Conservation (phyloP, 2,888 invertebrate species). For the Drosophila ezoana region DNA sequence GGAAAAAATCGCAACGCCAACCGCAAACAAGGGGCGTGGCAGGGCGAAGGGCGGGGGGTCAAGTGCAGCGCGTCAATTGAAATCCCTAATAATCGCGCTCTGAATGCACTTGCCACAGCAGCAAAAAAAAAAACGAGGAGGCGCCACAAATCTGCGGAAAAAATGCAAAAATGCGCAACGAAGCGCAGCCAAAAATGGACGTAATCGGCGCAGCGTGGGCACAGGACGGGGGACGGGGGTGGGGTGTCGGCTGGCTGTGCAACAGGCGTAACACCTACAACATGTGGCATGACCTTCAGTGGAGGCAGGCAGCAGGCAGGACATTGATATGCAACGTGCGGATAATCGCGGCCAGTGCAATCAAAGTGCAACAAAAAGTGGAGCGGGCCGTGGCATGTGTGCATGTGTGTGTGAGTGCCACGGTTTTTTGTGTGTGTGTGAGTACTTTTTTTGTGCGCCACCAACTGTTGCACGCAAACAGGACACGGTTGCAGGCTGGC, state of each 20-base stretch:
- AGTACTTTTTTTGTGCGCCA: constrained; percentile 16
- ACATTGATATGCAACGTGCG: constrained; percentile 77
- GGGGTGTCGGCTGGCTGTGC: constrained; percentile 10
- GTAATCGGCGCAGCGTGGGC: background rate
- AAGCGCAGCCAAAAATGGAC: constrained; percentile 56
- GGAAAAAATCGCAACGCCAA: constrained; percentile 66
- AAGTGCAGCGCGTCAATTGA: constrained; percentile 77
- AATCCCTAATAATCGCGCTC: constrained; percentile 76
- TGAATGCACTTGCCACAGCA: constrained; percentile 67
- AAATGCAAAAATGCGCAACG: constrained; percentile 75
- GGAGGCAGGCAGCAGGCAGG: constrained; percentile 38
- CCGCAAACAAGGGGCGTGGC: constrained; percentile 62
- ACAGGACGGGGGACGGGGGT: background rate
- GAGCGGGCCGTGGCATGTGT: too few relatives aligned
- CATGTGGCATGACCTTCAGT: constrained; percentile 62
- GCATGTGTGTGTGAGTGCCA: background rate
- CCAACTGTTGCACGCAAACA: constrained; percentile 66
- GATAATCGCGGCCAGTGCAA: constrained; percentile 79
- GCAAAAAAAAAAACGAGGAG: constrained; percentile 19
- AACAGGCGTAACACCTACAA: constrained; percentile 37
- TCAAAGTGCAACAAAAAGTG: constrained; percentile 69
- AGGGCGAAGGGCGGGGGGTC: constrained; percentile 21
- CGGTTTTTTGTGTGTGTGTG: background rate
- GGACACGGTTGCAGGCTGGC: constrained; percentile 30
- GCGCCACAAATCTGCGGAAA: constrained; percentile 53